Evolutionary conservation across 2,888 invertebrate genomes (phyloP).

Genomic region (Apomyelois bistriatella): DNA sequence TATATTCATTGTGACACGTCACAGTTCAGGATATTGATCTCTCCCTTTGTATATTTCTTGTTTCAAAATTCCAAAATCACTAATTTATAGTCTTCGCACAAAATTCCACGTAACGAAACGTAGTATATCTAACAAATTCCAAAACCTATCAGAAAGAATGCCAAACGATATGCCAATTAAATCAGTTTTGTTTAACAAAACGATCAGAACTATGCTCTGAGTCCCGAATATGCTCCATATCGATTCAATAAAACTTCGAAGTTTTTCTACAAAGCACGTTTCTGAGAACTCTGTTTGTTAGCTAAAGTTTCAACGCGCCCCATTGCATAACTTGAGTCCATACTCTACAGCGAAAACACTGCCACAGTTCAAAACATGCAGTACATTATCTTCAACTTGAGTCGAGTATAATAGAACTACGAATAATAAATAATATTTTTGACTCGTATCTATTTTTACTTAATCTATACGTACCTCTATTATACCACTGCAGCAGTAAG

Average conservation of each 20-base stretch:
- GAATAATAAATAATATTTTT: too few relatives aligned
- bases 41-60: neutral
- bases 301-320: constrained; percentile 57
- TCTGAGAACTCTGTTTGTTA: constrained; percentile 49
- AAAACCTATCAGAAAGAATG: constrained; percentile 11
- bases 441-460: too few relatives aligned
- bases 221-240: constrained; percentile 64
- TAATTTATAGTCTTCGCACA: neutral
- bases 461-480: too few relatives aligned
- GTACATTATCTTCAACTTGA: neutral
- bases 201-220: constrained; percentile 51
- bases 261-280: constrained; percentile 75
- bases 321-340: constrained; percentile 61
- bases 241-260: constrained; percentile 65
- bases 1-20: neutral
- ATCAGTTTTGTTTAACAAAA: constrained; percentile 33
- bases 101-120: neutral
- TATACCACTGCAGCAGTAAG: too few relatives aligned
- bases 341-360: constrained; percentile 28
- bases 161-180: constrained; percentile 21
- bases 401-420: too few relatives aligned
- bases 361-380: constrained; percentile 4
- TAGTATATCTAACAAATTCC: neutral
- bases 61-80: neutral
- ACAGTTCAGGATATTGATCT: neutral